A percentile compares a stretch with the other conserved stretches of the same genome.
Conservation (phyloP, 2,888 invertebrate species). For the Xestoiulus laeticollis region DNA sequence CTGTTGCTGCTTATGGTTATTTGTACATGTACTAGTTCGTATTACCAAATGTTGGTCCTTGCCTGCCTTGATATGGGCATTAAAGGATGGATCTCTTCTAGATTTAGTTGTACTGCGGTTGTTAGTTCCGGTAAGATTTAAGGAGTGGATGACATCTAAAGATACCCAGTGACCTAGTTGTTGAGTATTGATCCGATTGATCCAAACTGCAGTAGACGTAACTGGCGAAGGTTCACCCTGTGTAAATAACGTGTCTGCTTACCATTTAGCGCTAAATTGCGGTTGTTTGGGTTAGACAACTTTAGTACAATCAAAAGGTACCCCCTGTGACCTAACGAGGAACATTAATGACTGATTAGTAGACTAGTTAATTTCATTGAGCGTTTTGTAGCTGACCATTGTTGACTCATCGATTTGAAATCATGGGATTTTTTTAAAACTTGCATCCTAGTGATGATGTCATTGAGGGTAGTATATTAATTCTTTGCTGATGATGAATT, state of each 20-base stretch:
- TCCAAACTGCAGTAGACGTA: slow-evolving; percentile 8
- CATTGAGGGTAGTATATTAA: background rate
- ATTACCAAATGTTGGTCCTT: background rate
- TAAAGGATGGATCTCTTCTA: background rate
- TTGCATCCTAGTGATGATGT: too few relatives aligned
- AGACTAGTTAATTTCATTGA: too few relatives aligned
- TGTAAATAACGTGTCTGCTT: slow-evolving; percentile 20
- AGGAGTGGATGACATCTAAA: slow-evolving; percentile 16
- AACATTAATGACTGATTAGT: background rate
- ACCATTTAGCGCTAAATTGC: background rate
- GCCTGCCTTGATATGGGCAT: background rate
- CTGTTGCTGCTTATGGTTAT: too few relatives aligned
- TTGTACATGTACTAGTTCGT: too few relatives aligned
- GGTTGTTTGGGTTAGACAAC: background rate
- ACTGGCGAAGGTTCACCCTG: background rate
- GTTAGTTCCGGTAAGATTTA: background rate
- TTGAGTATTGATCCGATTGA: slow-evolving; percentile 26
- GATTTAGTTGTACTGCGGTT: background rate
- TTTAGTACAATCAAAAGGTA: background rate
- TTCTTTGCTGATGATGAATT: background rate
- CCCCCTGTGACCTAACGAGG: background rate
- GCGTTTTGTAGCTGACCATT: too few relatives aligned
- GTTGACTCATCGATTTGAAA: too few relatives aligned
- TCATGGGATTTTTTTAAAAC: too few relatives aligned
- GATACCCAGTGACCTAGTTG: slow-evolving; percentile 26